Percentiles rank a stretch among this genome's conserved stretches.
Conservation (phyloP, 1,140 invertebrate genomes). For the Zaprionus inermis region DNA sequence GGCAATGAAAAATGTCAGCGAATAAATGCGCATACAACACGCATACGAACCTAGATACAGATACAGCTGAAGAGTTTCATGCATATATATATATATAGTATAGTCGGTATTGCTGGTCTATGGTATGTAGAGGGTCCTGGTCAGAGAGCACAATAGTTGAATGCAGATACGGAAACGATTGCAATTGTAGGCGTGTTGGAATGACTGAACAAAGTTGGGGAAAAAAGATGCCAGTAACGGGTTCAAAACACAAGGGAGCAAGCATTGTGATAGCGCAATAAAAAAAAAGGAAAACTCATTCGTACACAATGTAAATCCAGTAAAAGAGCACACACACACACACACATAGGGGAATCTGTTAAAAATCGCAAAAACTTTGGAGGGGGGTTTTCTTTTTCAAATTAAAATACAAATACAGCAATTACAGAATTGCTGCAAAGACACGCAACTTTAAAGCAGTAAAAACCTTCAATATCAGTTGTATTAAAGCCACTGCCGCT, state of each 20-base stretch:
- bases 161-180: constrained; percentile 27
- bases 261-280: constrained; percentile 12
- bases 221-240: constrained; percentile 1
- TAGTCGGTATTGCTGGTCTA: background rate
- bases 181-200: constrained; percentile 20
- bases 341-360: constrained; percentile 10
- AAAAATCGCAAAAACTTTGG: constrained; percentile 16
- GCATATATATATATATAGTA: background rate
- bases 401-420: constrained; percentile 24
- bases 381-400: background rate
- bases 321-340: constrained; percentile 19
- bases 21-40: constrained; percentile 40
- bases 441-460: constrained; percentile 1
- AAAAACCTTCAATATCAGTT: constrained; percentile 3
- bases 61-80: constrained; percentile 1
- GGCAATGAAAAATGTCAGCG: constrained; percentile 44
- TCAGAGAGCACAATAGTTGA: constrained; percentile 27
- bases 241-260: constrained; percentile 22
- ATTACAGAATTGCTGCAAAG: background rate
- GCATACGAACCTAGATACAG: constrained; percentile 3
- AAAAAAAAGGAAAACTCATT: constrained; percentile 7
- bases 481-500: background rate
- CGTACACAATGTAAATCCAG: constrained; percentile 33
- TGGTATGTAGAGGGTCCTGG: constrained; percentile 1
- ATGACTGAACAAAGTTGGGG: constrained; percentile 2